Base-by-base conservation (phyloP, 2,888 invertebrate genomes). In the Oxyscelio sp. region DNA sequence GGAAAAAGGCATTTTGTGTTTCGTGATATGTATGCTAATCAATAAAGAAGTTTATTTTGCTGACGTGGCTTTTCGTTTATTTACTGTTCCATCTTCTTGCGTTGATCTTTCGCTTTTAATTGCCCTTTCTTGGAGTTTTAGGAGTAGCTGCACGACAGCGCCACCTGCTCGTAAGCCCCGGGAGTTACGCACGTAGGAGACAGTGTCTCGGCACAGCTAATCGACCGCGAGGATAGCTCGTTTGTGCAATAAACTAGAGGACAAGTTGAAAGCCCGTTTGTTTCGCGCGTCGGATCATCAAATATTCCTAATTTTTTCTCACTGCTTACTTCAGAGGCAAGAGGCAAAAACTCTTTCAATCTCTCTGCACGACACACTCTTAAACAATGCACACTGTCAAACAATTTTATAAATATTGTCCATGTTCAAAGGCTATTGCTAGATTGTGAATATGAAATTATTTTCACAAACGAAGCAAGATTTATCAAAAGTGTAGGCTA, bases 1-100 rank as follows among this genome's bases (percentile, higher is more conserved):
- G 61, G 38, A 27, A 52, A 65, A 81, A 73, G 50, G 45, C 61
- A 73, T 81, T 75, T 81, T 81, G 68, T 81, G 74, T 74, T 74
- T 75, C 74, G 66, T 74, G 81, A 81, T 81, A 81, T 88, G 85
- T 88, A 84, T 86, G 79, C 87, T 78, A 83, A 85, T 87, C 66
- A 77, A 74, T 45, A 81, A 81, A 81, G 81, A 81, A 81, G 68
- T 74, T 81, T 74, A 81, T 81, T 81, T 81, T 81, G 73, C 81
- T 81, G 74, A 81, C 54, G 45, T 81, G 66, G 59, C 61, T 81
- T 24, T 81, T 74, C 68, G 48, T n/a, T 11, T 71, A 43, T 73
- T 78, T 52, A 66, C 66, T 68, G n/a, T 81, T 81, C 81, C 81
- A 81, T 66, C 66, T 81, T 70, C 31, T 78, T 38, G 3, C 61